These are phyloP conservation scores for Plebejus melissa DNA, from an alignment of 2,888 invertebrate genomes.

Conservation along the genomic window DNA sequence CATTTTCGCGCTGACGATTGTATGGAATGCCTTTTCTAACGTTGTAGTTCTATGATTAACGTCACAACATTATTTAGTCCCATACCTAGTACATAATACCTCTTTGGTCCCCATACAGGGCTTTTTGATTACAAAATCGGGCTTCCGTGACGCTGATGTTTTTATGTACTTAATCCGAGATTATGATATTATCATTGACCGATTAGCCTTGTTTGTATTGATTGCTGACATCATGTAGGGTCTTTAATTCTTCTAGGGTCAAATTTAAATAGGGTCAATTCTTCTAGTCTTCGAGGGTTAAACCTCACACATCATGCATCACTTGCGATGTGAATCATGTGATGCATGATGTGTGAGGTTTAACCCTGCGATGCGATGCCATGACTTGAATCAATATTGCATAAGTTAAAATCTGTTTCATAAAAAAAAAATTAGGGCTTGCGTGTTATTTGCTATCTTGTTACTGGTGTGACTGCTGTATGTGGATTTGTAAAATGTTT, in stretches of 20 bases:
- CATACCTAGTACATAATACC: neutral
- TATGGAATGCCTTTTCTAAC: no score
- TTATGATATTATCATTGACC: conserved; percentile 17
- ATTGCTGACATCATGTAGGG: neutral
- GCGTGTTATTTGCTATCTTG: neutral
- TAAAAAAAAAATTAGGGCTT: neutral
- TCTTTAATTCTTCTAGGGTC: neutral
- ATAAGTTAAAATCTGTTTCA: neutral
- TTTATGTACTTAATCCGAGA: conserved; percentile 1
- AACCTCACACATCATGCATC: neutral
- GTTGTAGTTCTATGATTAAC: no score
- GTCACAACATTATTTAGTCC: neutral
- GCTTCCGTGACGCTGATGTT: conserved; percentile 2
- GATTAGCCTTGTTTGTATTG: conserved; percentile 25
- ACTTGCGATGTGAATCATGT: neutral
- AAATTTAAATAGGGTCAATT: no score
- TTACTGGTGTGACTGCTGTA: neutral
- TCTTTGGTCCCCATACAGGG: neutral
- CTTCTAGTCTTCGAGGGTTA: neutral
- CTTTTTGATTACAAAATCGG: conserved; percentile 4
- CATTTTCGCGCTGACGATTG: no score
- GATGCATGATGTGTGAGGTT: no score
- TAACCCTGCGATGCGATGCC: no score
- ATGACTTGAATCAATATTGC: neutral
- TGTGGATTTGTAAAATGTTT: neutral